Percentiles rank a stretch among this genome's conserved stretches.
phyloP scores from a whole-genome alignment of 2,113 vertebrate species.

The Seriola rivoliana region DNA sequence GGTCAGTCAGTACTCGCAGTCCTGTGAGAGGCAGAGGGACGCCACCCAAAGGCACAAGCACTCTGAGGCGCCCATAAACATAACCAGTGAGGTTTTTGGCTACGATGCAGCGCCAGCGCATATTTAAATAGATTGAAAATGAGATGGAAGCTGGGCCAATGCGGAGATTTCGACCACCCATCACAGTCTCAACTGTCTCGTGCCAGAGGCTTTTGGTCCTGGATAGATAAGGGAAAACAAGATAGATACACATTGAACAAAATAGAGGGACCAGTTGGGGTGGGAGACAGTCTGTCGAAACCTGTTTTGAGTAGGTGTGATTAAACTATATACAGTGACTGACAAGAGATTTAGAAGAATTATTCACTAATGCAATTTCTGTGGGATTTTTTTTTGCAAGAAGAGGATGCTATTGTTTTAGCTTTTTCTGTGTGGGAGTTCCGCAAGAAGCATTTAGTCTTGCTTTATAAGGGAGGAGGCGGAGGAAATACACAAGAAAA shows the following conservation, averaged over 20 bases:
- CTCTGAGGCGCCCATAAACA: slow-evolving; percentile 39
- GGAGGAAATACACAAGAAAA: slow-evolving; percentile 31
- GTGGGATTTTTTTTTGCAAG: not conserved
- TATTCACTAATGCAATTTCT: slow-evolving; percentile 22
- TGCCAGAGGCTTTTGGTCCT: slow-evolving; percentile 53
- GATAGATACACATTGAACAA: slow-evolving; percentile 32
- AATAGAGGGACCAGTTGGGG: slow-evolving; percentile 12
- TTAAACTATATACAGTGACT: slow-evolving; percentile 9
- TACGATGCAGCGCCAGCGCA: slow-evolving; percentile 4
- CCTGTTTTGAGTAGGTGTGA: slow-evolving; percentile 22
- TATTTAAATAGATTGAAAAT: slow-evolving; percentile 60
- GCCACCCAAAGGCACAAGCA: slow-evolving; percentile 62
- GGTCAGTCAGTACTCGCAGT: slow-evolving; percentile 67
- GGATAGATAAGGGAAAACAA: slow-evolving; percentile 26
- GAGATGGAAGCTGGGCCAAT: slow-evolving; percentile 44
- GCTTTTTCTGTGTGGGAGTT: slow-evolving; percentile 23
- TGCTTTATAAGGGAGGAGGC: slow-evolving; percentile 1
- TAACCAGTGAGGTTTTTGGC: slow-evolving; percentile 43
- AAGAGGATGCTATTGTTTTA: slow-evolving; percentile 40
- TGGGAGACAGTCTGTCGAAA: slow-evolving; percentile 15
- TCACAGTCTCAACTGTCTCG: slow-evolving; percentile 47
- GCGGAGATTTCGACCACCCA: slow-evolving; percentile 55
- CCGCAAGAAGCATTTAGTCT: slow-evolving; percentile 25
- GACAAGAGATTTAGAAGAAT: slow-evolving; percentile 44
- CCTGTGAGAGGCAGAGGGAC: slow-evolving; percentile 60